These are phyloP conservation scores for Orchestia grillus DNA, from an alignment of 1,140 invertebrate species.

Conservation along the genomic window DNA sequence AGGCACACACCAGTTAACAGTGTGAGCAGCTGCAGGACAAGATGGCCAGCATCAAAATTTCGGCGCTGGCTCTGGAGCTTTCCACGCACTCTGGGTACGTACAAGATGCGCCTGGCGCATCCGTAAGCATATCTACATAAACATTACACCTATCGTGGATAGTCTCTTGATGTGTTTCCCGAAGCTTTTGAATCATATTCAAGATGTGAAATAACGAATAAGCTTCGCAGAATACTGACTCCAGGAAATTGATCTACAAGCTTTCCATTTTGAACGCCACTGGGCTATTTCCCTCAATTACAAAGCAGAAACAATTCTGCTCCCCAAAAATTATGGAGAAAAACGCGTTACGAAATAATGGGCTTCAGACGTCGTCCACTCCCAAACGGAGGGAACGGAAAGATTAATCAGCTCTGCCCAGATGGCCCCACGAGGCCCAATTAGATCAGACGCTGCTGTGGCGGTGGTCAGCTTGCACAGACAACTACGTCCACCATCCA, in stretches of 20 bases:
- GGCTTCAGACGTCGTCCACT: background rate
- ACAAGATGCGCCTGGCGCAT: too few relatives aligned
- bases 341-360: background rate
- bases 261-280: background rate
- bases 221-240: too few relatives aligned
- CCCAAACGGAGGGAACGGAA: background rate
- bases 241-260: background rate
- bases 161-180: too few relatives aligned
- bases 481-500: background rate
- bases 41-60: too few relatives aligned
- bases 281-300: background rate
- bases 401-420: background rate
- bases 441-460: background rate
- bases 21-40: too few relatives aligned
- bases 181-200: too few relatives aligned
- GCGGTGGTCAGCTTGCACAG: background rate
- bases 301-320: background rate
- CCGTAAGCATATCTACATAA: too few relatives aligned
- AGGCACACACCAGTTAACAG: too few relatives aligned
- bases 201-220: too few relatives aligned
- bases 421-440: background rate
- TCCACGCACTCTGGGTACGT: too few relatives aligned
- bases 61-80: too few relatives aligned
- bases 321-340: background rate
- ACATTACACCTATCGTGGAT: too few relatives aligned